phyloP scores from a whole-genome alignment of 2,888 invertebrate species.

The Aelia acuminata region DNA sequence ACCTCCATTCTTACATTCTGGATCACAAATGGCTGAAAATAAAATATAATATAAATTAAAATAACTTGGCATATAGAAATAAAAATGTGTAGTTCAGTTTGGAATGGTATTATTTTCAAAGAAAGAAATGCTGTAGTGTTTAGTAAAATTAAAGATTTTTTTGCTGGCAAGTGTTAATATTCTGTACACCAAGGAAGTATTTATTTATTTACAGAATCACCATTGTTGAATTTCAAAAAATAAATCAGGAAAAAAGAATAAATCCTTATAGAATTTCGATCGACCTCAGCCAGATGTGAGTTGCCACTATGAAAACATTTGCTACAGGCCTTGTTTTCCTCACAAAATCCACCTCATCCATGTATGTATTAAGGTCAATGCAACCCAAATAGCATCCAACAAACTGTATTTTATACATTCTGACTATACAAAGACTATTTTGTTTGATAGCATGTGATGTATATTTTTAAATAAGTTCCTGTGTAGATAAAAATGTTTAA shows the following conservation, averaged over 20 bases:
- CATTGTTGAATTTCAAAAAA: no score
- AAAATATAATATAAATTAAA: conserved; percentile 60
- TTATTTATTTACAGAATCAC: no score
- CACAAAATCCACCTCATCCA: conserved; percentile 18
- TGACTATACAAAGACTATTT: not conserved
- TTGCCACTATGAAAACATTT: conserved; percentile 10
- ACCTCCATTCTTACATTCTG: conserved; percentile 67
- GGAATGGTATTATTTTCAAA: no score
- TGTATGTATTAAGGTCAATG: conserved; percentile 28
- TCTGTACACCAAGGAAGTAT: no score
- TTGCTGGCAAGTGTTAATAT: no score
- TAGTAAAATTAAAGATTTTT: no score
- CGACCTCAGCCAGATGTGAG: not conserved
- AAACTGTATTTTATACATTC: not conserved
- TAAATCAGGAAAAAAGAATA: not conserved
- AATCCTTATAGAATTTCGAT: not conserved
- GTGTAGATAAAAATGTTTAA: not conserved
- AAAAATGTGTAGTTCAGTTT: not conserved
- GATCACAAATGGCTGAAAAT: conserved; percentile 67
- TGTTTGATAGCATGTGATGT: not conserved
- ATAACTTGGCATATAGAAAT: no score
- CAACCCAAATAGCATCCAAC: conserved; percentile 10
- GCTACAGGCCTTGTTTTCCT: not conserved
- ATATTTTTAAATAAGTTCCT: not conserved
- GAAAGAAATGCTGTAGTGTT: no score